These are phyloP conservation scores for Machimus atricapillus DNA, from an alignment of 2,888 invertebrate species.

Conservation along the genomic window DNA sequence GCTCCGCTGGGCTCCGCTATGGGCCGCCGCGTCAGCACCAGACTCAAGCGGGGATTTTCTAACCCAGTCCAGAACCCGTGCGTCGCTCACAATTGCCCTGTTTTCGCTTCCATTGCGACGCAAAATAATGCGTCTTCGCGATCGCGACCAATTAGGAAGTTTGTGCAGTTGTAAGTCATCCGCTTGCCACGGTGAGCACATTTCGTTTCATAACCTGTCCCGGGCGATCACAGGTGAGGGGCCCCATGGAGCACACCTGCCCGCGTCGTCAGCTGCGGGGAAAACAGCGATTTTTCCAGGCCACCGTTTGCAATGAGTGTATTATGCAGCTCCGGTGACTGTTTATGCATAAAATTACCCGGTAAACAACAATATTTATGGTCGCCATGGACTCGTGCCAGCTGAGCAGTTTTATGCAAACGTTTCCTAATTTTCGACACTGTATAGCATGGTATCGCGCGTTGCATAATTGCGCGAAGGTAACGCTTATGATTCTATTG, in stretches of 20 bases:
- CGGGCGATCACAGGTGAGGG: not conserved
- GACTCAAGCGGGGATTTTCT: not conserved
- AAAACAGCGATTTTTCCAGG: not conserved
- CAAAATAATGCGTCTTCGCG: not conserved
- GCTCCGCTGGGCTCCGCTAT: not conserved
- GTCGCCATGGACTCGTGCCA: not conserved
- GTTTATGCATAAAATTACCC: not conserved
- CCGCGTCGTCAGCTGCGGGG: not conserved
- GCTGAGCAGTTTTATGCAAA: not conserved
- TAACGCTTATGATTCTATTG: not conserved
- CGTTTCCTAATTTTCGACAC: not conserved
- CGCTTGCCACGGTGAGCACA: not conserved
- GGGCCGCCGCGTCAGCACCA: not conserved
- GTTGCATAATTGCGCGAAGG: not conserved
- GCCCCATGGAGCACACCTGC: not conserved
- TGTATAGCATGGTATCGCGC: not conserved
- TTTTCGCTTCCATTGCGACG: not conserved
- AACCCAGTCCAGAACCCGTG: not conserved
- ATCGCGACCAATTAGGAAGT: slow-evolving; percentile 18
- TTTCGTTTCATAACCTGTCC: not conserved
- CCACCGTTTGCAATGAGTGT: not conserved
- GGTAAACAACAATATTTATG: not conserved
- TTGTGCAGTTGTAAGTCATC: slow-evolving; percentile 28
- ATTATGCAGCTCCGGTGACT: not conserved
- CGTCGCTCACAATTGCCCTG: not conserved